Evolutionary conservation across 2,113 vertebrate species (phyloP), one percentile per base, ranked within the genome.

Genomic region (Trematocara marginatum): DNA sequence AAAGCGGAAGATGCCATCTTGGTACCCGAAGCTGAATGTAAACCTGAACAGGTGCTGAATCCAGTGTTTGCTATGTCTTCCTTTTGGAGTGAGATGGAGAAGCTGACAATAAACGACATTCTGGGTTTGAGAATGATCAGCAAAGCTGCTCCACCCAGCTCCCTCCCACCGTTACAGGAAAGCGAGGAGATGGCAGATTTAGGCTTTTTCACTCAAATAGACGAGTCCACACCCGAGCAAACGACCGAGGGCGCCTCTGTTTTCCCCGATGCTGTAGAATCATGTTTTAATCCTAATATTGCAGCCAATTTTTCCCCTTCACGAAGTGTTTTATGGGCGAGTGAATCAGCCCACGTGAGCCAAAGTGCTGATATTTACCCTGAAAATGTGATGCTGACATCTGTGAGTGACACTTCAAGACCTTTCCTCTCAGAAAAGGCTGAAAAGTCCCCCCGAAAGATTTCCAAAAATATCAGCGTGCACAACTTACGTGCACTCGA

Each of bases 11-110:
- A 82, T 26, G 10, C 20, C 5, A 4, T 78, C 35, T 8, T 71
- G 45, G 23, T 26, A 80, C 83, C 59, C 15, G n/a, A 69, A 88
- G 3, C 56, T 61, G 80, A 90, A 49, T 13, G 49, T 16, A 23
- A 88, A 85, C 26, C 82, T 11, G 80, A 86, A 51, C 51, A 13
- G 12, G 12, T 4, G 9, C 29, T 26, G 8, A 83, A 91, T 40
- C 88, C 94, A 34, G 93, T 95, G 11, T 96, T 94, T 59, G 92
- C 95, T 11, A 96, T 97, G 84, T 97, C 96, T 3, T 95, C 95
- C 26, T 97, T 97, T 52, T 97, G 96, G 96, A 93, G 84, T 53
- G 96, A 96, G 79, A 96, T 97, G 96, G 96, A 96, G 78, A 96
- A 94, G 71, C 84, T 97, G 82, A 97, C 96, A 3, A 96, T 97